A percentile compares a stretch with the other conserved stretches of the same genome.
Evolutionary conservation across 2,113 vertebrate species (phyloP).

Genomic region (Amazona guildingii): DNA sequence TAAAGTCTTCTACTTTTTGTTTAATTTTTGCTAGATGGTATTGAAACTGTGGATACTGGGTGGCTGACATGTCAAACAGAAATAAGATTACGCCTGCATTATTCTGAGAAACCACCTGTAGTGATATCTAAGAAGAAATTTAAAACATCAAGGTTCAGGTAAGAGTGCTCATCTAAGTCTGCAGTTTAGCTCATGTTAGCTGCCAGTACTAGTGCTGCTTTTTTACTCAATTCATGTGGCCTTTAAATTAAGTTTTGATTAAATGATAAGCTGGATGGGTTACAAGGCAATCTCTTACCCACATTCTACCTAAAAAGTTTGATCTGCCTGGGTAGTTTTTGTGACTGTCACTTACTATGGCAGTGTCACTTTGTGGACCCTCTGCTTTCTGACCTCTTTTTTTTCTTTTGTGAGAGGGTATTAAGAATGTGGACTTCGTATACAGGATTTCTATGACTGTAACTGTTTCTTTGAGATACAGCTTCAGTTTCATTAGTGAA

Average conservation of each 20-base stretch:
- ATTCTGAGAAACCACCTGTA: constrained; percentile 88
- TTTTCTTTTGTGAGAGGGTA: not conserved
- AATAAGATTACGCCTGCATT: constrained; percentile 93
- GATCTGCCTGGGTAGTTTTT: not conserved
- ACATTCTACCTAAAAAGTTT: not conserved
- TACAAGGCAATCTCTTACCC: not conserved
- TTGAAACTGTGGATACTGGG: constrained; percentile 87
- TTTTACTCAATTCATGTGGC: not conserved
- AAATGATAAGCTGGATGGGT: not conserved
- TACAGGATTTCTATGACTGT: not conserved
- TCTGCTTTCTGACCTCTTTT: not conserved
- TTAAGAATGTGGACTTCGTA: not conserved
- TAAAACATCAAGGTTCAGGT: constrained; percentile 98
- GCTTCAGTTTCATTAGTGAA: not conserved
- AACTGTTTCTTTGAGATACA: not conserved
- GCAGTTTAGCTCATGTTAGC: not conserved
- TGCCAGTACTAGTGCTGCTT: not conserved
- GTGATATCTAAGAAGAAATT: constrained; percentile 96
- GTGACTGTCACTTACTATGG: not conserved
- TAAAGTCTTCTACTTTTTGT: constrained; percentile 1
- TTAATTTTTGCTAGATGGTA: constrained; percentile 77
- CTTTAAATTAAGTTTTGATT: not conserved
- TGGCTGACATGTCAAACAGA: constrained; percentile 98
- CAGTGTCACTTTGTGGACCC: not conserved
- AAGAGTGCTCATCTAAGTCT: constrained; percentile 35